Percentiles rank a stretch among this genome's conserved stretches.
phyloP scores from a whole-genome alignment of 2,113 vertebrate genomes.

The Lutjanus erythropterus region DNA sequence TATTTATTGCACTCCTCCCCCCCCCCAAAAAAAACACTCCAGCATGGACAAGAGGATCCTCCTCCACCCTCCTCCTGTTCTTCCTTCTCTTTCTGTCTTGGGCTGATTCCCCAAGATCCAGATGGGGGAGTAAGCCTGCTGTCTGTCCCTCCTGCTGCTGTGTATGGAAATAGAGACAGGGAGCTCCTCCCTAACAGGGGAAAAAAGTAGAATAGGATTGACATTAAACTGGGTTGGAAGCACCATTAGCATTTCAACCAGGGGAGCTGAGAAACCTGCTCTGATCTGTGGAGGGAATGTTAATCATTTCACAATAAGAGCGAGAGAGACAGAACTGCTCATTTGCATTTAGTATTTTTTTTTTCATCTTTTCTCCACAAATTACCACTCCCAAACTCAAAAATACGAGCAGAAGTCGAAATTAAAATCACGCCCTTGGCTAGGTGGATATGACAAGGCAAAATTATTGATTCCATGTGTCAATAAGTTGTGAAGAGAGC shows the following conservation, averaged over 20 bases:
- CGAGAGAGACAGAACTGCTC: slow-evolving; percentile 43
- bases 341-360: slow-evolving; percentile 67
- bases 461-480: slow-evolving; percentile 12
- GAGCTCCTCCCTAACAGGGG: slow-evolving; percentile 61
- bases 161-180: slow-evolving; percentile 64
- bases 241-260: slow-evolving; percentile 85
- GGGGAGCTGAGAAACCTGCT: slow-evolving; percentile 76
- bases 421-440: slow-evolving; percentile 18
- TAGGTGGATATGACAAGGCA: slow-evolving; percentile 8
- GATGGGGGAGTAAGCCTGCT: slow-evolving; percentile 66
- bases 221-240: slow-evolving; percentile 77
- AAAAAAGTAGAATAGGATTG: slow-evolving; percentile 68
- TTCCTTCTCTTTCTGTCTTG: slow-evolving; percentile 49
- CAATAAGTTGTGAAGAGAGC: slow-evolving; percentile 17
- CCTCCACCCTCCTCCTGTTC: slow-evolving; percentile 38
- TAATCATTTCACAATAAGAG: slow-evolving; percentile 79
- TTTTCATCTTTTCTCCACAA: slow-evolving; percentile 24
- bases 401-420: slow-evolving; percentile 36
- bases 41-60: slow-evolving; percentile 41
- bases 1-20: neutral
- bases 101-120: slow-evolving; percentile 62
- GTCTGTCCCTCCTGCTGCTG: slow-evolving; percentile 73
- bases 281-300: slow-evolving; percentile 81
- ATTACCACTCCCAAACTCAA: slow-evolving; percentile 27
- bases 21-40: neutral